Evolutionary conservation across 2,888 invertebrate species (phyloP).

Genomic region (Ceramica pisi): DNA sequence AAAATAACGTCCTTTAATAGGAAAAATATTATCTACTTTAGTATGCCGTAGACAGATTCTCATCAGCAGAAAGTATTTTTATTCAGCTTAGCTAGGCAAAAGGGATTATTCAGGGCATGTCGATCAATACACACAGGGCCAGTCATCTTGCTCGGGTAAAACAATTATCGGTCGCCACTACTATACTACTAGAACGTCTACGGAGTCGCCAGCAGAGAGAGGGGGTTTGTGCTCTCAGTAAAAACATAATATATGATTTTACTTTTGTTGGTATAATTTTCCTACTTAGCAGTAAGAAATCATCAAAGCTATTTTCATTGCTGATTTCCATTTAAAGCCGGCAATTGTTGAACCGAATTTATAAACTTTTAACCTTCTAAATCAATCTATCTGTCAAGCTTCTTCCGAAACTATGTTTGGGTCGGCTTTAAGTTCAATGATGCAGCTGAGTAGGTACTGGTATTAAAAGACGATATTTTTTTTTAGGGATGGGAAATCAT

Average conservation of each 20-base stretch:
- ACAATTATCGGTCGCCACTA: conserved; percentile 24
- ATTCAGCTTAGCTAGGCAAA: neutral
- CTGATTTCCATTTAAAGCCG: too few relatives aligned
- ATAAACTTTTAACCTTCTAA: too few relatives aligned
- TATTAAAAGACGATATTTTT: too few relatives aligned
- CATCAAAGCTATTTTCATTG: too few relatives aligned
- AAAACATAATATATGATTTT: neutral
- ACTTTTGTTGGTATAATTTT: neutral
- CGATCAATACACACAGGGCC: conserved; percentile 35
- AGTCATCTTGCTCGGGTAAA: conserved; percentile 36
- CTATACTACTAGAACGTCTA: neutral
- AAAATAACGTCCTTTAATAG: neutral
- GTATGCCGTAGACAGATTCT: conserved; percentile 1
- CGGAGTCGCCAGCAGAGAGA: neutral
- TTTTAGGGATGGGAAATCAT: too few relatives aligned
- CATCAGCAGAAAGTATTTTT: neutral
- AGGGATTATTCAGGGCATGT: conserved; percentile 24
- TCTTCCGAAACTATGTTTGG: too few relatives aligned
- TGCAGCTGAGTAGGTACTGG: too few relatives aligned
- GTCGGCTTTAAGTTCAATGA: too few relatives aligned
- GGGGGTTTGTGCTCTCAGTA: too few relatives aligned
- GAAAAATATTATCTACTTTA: neutral
- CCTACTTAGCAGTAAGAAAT: too few relatives aligned
- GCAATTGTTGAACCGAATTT: too few relatives aligned
- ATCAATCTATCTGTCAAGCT: too few relatives aligned